A percentile compares a stretch with the other conserved stretches of the same genome.
Conservation (phyloP, 2,888 invertebrate genomes). For the Alsophila aescularia region DNA sequence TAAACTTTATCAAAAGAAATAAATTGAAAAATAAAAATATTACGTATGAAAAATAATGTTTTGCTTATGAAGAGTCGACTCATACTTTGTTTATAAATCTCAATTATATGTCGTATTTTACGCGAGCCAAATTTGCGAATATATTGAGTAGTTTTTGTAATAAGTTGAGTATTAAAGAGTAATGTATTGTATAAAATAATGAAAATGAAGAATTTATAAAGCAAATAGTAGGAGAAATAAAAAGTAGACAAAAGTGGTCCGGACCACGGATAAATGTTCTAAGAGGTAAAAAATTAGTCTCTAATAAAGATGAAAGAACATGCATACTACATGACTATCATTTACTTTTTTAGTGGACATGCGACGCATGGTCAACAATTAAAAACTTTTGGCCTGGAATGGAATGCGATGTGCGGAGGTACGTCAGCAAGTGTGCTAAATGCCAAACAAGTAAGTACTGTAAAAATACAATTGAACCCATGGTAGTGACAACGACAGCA, state of each 20-base stretch:
- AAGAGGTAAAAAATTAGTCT: conserved; percentile 27
- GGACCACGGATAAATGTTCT: too few species aligned
- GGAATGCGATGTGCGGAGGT: conserved; percentile 25
- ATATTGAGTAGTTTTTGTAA: conserved; percentile 29
- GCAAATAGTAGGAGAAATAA: too few species aligned
- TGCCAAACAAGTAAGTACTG: conserved; percentile 25
- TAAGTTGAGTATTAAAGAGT: conserved; percentile 10
- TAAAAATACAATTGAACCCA: too few species aligned
- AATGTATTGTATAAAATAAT: conserved; percentile 19
- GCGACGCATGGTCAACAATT: conserved; percentile 36
- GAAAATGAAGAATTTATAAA: too few species aligned
- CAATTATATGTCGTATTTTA: too few species aligned
- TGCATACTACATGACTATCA: too few species aligned
- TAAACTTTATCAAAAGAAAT: conserved; percentile 18
- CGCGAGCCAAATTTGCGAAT: too few species aligned
- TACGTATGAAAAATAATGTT: conserved; percentile 7
- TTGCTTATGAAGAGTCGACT: conserved; percentile 27
- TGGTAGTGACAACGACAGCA: too few species aligned
- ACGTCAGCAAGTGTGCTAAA: conserved; percentile 23
- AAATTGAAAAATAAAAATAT: conserved; percentile 16
- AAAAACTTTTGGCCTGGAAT: conserved; percentile 23
- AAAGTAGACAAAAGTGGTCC: too few species aligned
- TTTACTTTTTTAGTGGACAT: conserved; percentile 37
- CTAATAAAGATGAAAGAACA: conserved; percentile 31
- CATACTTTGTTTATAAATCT: too few species aligned